A percentile compares a stretch with the other conserved stretches of the same genome.
phyloP scores from a whole-genome alignment of 2,113 vertebrate species.

The Gambusia holbrooki region DNA sequence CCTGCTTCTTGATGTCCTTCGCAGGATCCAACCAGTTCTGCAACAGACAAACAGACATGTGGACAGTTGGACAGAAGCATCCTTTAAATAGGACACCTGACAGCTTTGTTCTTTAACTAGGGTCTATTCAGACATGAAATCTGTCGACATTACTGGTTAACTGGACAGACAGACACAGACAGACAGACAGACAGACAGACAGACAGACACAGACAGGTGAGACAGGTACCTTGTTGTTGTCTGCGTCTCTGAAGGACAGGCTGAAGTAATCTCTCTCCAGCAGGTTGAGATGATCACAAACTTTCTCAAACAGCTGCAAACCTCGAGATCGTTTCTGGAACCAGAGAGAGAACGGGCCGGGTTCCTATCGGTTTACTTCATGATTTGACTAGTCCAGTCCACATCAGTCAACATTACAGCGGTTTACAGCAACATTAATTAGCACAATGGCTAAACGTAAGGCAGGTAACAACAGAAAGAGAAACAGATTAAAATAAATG shows the following conservation, averaged over 20 bases:
- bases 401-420: no score
- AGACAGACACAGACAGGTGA: background rate
- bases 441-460: no score
- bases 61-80: background rate
- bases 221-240: slow-evolving; percentile 64
- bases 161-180: background rate
- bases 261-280: slow-evolving; percentile 73
- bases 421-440: no score
- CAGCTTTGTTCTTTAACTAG: background rate
- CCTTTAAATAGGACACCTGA: background rate
- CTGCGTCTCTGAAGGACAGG: slow-evolving; percentile 62
- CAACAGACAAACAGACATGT: slow-evolving; percentile 24
- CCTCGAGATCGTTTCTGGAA: slow-evolving; percentile 66
- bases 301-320: slow-evolving; percentile 59
- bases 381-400: no score
- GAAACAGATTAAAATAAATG: no score
- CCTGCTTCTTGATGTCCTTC: slow-evolving; percentile 98
- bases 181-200: background rate
- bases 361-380: background rate
- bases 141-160: no score
- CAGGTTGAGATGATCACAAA: slow-evolving; percentile 73
- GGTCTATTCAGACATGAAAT: background rate
- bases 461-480: no score
- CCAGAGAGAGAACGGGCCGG: background rate
- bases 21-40: slow-evolving; percentile 97